Evolutionary conservation across 2,888 invertebrate genomes (phyloP).

Genomic region (Chrysolina americana): DNA sequence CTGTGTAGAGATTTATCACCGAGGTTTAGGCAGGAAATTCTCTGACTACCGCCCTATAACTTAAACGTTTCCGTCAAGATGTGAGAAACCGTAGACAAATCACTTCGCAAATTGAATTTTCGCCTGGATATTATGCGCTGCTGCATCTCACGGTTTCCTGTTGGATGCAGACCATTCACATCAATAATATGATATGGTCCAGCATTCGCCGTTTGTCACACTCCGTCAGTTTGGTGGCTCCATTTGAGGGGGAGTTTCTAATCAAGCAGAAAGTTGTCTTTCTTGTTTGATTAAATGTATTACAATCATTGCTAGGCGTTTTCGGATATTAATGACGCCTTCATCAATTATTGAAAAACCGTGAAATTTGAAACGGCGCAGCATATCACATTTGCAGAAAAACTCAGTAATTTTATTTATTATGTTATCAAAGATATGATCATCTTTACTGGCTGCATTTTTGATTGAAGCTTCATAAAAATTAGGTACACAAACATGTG

Average conservation of each 20-base stretch:
- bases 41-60: not conserved
- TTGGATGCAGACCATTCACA: not conserved
- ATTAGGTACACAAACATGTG: too few relatives aligned
- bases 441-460: too few relatives aligned
- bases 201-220: not conserved
- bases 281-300: too few relatives aligned
- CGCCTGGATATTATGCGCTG: slow-evolving; percentile 1
- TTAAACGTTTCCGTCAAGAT: not conserved
- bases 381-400: too few relatives aligned
- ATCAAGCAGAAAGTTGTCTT: not conserved
- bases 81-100: slow-evolving; percentile 7
- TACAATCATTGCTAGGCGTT: too few relatives aligned
- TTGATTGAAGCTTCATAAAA: too few relatives aligned
- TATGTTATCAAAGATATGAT: too few relatives aligned
- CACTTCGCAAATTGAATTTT: slow-evolving; percentile 6
- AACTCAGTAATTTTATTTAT: too few relatives aligned
- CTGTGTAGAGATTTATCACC: not conserved
- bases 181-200: not conserved
- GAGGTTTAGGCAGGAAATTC: not conserved
- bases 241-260: not conserved
- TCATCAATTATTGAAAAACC: too few relatives aligned
- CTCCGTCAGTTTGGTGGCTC: too few relatives aligned
- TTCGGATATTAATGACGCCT: too few relatives aligned
- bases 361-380: too few relatives aligned
- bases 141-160: not conserved